These are phyloP conservation scores for Ricordea florida DNA, from an alignment of 92 coral and sea anemone species.

Conservation along the genomic window DNA sequence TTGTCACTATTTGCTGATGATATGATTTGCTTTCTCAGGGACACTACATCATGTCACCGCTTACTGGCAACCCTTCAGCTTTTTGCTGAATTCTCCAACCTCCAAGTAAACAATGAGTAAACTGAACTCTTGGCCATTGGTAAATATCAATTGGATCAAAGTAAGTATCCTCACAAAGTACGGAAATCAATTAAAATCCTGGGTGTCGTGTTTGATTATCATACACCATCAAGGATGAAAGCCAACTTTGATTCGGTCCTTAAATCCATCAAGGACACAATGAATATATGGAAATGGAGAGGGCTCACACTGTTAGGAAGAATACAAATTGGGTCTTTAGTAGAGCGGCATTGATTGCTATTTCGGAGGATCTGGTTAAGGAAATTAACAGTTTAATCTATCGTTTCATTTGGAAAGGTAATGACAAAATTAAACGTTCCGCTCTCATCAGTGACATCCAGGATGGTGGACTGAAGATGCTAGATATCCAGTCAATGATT, in stretches of 20 bases:
- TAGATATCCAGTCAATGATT: slow-evolving; percentile 15
- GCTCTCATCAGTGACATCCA: slow-evolving; percentile 10
- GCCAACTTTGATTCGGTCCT: no score
- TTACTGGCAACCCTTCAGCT: neutral
- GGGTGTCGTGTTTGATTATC: neutral
- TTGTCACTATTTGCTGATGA: slow-evolving; percentile 57
- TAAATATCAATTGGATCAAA: neutral
- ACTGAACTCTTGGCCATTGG: slow-evolving; percentile 6
- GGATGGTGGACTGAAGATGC: slow-evolving; percentile 43
- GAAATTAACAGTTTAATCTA: slow-evolving; percentile 34
- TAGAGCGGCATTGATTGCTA: slow-evolving; percentile 17
- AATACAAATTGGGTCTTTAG: slow-evolving; percentile 14
- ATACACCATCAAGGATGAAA: no score
- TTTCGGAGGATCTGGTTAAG: neutral
- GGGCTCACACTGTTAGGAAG: slow-evolving; percentile 30
- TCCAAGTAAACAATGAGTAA: neutral
- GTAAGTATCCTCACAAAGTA: neutral
- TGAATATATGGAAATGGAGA: slow-evolving; percentile 38
- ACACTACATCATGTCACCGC: neutral
- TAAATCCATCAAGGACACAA: neutral
- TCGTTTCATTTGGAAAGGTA: slow-evolving; percentile 49
- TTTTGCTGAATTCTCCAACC: neutral
- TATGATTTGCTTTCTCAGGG: slow-evolving; percentile 16
- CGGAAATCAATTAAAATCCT: neutral
- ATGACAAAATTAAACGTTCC: slow-evolving; percentile 41